Conservation (phyloP, 2,888 invertebrate species). For the Nemotelus nigrinus region DNA sequence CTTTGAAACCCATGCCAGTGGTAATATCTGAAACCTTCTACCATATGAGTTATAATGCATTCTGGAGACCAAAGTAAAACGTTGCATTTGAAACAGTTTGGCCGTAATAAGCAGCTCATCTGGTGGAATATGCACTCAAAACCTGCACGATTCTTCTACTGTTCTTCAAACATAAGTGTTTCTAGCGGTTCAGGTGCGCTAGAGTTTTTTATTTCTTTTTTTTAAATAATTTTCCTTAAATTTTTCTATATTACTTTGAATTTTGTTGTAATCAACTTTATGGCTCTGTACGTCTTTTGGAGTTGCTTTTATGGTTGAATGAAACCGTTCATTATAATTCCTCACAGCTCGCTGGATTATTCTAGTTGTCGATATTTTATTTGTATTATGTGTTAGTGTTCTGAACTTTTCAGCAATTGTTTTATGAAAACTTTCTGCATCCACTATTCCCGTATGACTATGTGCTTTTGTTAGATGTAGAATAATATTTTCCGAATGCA, state of each 20-base stretch:
- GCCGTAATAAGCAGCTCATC: no score
- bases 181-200: no score
- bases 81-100: no score
- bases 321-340: constrained; percentile 9
- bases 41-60: no score
- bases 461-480: constrained; percentile 15
- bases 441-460: constrained; percentile 27
- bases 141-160: no score
- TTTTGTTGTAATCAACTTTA: not conserved
- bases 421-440: constrained; percentile 27
- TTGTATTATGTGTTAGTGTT: not conserved
- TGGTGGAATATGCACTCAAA: no score
- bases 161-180: no score
- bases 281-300: not conserved
- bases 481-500: not conserved
- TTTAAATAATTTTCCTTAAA: not conserved
- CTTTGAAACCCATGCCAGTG: no score
- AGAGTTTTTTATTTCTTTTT: not conserved
- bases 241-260: not conserved
- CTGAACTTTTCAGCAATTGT: constrained; percentile 31
- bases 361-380: not conserved
- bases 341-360: no score
- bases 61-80: no score
- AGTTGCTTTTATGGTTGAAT: constrained; percentile 2
- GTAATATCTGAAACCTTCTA: no score